These are phyloP conservation scores for Virgularia gustaviana DNA, from an alignment of 92 coral and sea anemone species.

Conservation along the genomic window DNA sequence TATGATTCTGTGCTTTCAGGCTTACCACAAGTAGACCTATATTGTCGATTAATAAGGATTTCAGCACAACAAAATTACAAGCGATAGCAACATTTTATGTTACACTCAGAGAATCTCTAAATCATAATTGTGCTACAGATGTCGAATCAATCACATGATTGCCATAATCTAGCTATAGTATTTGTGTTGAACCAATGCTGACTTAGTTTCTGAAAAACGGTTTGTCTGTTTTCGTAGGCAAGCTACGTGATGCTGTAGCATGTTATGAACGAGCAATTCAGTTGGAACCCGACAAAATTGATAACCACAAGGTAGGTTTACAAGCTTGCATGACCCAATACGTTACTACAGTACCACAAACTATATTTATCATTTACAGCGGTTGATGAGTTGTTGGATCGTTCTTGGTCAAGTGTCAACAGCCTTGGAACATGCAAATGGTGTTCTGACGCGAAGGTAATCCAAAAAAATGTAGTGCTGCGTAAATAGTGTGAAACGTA, in stretches of 20 bases:
- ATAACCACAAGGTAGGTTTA: conserved; percentile 71
- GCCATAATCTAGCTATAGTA: too few species aligned
- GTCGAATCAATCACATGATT: too few species aligned
- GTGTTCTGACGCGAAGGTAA: conserved; percentile 75
- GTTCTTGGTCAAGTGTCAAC: conserved; percentile 90
- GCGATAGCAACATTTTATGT: too few species aligned
- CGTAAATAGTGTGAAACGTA: too few species aligned
- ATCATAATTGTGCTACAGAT: too few species aligned
- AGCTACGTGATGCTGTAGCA: conserved; percentile 94
- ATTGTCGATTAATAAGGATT: neutral
- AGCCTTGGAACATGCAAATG: conserved; percentile 84
- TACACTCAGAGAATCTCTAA: too few species aligned
- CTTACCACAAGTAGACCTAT: too few species aligned
- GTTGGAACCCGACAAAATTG: conserved; percentile 79
- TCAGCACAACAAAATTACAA: too few species aligned
- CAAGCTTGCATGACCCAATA: neutral
- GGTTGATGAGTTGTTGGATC: conserved; percentile 76
- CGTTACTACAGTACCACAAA: neutral
- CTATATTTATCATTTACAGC: conserved; percentile 35
- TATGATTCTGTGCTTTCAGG: too few species aligned
- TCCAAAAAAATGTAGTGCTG: neutral
- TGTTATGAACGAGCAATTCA: conserved; percentile 94
- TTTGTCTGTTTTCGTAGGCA: conserved; percentile 45
- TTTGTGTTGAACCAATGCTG: too few species aligned
- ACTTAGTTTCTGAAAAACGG: neutral